Conservation (phyloP, 2,797 vertebrate species). For the Enteromius fasciolatus region DNA sequence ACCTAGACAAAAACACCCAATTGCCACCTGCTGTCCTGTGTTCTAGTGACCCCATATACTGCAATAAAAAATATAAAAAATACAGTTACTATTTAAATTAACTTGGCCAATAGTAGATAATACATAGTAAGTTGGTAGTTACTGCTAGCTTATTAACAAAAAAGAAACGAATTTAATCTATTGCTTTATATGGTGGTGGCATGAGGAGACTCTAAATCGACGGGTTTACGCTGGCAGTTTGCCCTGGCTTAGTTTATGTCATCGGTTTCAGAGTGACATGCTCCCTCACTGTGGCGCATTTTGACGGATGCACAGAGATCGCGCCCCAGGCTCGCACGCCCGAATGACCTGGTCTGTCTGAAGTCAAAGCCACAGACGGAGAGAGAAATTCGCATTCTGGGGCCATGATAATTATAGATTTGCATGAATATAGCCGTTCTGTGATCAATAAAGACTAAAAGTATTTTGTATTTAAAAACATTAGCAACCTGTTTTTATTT, state of each 20-base stretch:
- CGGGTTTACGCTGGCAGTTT: conserved; percentile 17
- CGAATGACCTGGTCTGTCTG: conserved; percentile 50
- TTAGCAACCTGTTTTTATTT: not conserved
- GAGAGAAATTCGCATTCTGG: conserved; percentile 1
- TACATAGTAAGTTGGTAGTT: no score
- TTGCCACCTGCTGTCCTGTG: conserved; percentile 1
- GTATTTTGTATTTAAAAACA: not conserved
- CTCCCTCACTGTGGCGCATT: conserved; percentile 44
- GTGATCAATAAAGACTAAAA: not conserved
- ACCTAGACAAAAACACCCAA: not conserved
- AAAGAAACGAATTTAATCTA: not conserved
- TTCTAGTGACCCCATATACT: not conserved
- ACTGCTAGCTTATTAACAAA: not conserved
- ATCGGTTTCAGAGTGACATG: conserved; percentile 53
- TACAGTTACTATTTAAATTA: not conserved
- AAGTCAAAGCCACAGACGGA: conserved; percentile 43
- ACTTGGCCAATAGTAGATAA: no score
- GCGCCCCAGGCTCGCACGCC: conserved; percentile 33
- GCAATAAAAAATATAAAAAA: not conserved
- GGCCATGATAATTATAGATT: not conserved
- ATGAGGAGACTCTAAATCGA: conserved; percentile 11
- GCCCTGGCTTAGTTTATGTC: conserved; percentile 48
- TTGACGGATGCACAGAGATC: conserved; percentile 50
- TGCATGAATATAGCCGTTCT: not conserved
- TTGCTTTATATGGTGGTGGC: not conserved